Evolutionary conservation across 2,113 vertebrate species (phyloP), one percentile per base, ranked within the genome.

Genomic region (Pachyramphus minor): DNA sequence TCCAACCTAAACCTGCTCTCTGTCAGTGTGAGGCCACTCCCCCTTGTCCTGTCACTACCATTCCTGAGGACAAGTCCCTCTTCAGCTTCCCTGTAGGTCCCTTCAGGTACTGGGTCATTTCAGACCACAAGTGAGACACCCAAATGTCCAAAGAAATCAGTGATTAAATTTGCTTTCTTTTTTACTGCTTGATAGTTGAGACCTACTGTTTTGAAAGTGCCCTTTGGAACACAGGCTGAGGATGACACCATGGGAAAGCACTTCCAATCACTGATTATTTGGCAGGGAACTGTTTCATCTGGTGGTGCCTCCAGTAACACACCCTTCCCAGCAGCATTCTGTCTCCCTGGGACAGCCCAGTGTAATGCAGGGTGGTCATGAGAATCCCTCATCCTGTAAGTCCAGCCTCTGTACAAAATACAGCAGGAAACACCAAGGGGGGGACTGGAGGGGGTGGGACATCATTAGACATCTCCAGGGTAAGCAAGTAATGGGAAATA

Each of bases 1-100:
- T 13, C n/a, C 8, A 5, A 21, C 16, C 8, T n/a, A 55, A 62
- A 20, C 8, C 8, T 24, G 0, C 10, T 47, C 10, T 53, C 30
- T 5, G 2, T 13, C 8, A 53, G 10, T 47, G 3, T 62, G 39
- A 63, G 64, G 13, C 49, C 49, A 49, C 14, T 49, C 5, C 49
- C 49, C 49, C 23, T 25, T 49, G 23, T 78, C 64, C 28, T 87
- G 37, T 37, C 53, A 68, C 21, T 52, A 17, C 14, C 37, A 9
- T 15, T 69, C 22, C 45, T 10, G 3, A 37, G 24, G 49, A 49
- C 24, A 49, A 49, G 49, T 25, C 49, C 49, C 49, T 49, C 13
- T 49, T 49, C 49, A 49, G 23, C 24, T 49, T 25, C 24, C 49
- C 24, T 25, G 24, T 49, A 49, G 49, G 49, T 13, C 49, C 49